Conservation (phyloP, 2,797 vertebrate genomes). For the Vultur gryphus region DNA sequence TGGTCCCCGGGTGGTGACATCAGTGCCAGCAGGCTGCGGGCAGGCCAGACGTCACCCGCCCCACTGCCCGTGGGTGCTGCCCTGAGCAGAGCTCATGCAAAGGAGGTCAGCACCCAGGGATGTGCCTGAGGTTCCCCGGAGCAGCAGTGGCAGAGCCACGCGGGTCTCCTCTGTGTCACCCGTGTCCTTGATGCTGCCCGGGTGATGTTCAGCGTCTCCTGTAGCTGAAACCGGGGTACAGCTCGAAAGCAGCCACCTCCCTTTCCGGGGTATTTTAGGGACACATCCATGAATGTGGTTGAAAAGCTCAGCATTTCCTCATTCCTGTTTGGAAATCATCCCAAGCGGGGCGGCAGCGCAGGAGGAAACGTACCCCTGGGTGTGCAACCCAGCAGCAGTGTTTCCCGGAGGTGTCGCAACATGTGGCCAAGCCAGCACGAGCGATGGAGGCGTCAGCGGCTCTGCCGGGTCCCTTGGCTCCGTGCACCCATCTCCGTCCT, state of each 20-base stretch:
- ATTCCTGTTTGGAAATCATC: background rate
- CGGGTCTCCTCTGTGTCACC: background rate
- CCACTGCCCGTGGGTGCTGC: background rate
- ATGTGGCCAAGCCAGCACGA: rapidly evolving
- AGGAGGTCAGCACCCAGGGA: background rate
- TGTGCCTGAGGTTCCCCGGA: rapidly evolving
- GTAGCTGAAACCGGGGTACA: background rate
- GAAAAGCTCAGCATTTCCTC: conserved; percentile 16
- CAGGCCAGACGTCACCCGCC: background rate
- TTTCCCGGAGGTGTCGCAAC: background rate
- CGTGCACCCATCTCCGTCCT: background rate
- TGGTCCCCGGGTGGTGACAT: background rate
- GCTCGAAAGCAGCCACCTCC: background rate
- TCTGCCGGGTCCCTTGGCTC: background rate
- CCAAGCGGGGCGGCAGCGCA: background rate
- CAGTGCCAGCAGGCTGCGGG: background rate
- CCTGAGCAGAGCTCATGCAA: rapidly evolving
- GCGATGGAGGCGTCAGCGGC: rapidly evolving
- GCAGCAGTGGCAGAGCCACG: rapidly evolving
- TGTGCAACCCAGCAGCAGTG: background rate
- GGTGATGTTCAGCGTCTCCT: background rate
- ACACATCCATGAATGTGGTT: background rate
- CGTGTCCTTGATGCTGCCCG: rapidly evolving
- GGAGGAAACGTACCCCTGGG: background rate
- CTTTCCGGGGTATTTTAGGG: background rate